Base-by-base conservation (phyloP, 1,140 invertebrate genomes). In the Procambarus clarkii region DNA sequence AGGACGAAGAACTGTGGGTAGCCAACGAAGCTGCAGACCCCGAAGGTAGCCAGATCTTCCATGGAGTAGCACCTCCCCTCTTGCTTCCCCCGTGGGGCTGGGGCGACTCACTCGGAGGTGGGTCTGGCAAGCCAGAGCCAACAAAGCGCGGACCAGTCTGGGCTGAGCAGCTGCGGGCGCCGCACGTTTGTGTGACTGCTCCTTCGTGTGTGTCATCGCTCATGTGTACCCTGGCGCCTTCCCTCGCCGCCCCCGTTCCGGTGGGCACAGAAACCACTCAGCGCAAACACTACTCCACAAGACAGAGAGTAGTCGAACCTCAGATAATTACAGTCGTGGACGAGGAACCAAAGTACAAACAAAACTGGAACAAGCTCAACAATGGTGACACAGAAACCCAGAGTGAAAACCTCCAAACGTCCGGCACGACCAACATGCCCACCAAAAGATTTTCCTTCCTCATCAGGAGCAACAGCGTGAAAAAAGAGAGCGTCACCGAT, bases 381-480 rank as follows among this genome's bases (percentile, higher is more conserved):
- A 76, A 48, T 24, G 46, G 45, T 77, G 88, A 78, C 5, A 45
- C 88, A 46, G 48, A 71, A 64, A 24, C 18, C 18, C 21, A 11
- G 5, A 64, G 64, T 82, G 90, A 86, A 74, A 79, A 45, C 50
- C 74, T 85, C 44, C 80, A 89, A 71, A 93, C 87, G 24, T 93
- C 92, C 21, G 45, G 87, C 9, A 82, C 82, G 11, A 92, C 91
- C 21, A 87, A 91, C 45, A 90, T 85, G 79, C 92, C 92, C 58
- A 92, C 92, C 8, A 93, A 93, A 78, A 81, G 92, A 44, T 93
- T 93, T 48, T 93, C 92, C 54, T 93, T 93, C 64, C 91, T 93
- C 46, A 86, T 93, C 18, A 76, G 92, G 11, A 92, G 91, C 60
- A 92, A 88, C 78, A 93, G 91, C 74, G 58, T 93, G 50, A 91